These are phyloP conservation scores for Protomyctophum bolini DNA, from an alignment of 2,113 vertebrate genomes.

Conservation along the genomic window DNA sequence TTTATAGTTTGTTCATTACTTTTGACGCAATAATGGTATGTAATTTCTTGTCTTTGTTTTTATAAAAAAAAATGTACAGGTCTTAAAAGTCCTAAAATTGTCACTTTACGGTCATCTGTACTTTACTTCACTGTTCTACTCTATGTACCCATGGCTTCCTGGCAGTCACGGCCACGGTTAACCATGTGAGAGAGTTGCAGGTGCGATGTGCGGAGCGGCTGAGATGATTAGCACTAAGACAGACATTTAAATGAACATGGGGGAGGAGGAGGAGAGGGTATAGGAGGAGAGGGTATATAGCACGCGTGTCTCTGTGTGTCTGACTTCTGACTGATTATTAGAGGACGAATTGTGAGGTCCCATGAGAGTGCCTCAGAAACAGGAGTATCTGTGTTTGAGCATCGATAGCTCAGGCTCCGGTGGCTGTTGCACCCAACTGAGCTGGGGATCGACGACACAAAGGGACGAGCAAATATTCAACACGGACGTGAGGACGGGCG, in stretches of 20 bases:
- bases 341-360: constrained; percentile 40
- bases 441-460: constrained; percentile 61
- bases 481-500: neutral
- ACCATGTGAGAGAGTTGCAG: constrained; percentile 1
- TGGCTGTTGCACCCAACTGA: constrained; percentile 78
- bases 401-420: constrained; percentile 77
- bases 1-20: too few relatives aligned
- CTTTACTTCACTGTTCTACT: too few relatives aligned
- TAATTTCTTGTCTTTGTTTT: neutral
- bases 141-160: neutral
- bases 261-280: neutral
- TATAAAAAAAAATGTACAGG: too few relatives aligned
- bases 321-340: neutral
- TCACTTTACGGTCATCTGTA: too few relatives aligned
- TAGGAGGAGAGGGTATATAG: neutral
- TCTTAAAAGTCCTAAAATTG: too few relatives aligned
- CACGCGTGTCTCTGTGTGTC: too few relatives aligned
- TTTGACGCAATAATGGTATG: too few relatives aligned
- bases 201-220: constrained; percentile 40
- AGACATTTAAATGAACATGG: constrained; percentile 19
- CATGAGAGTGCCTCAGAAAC: constrained; percentile 71
- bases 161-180: neutral
- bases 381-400: constrained; percentile 82
- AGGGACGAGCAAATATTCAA: neutral
- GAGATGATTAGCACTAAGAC: constrained; percentile 41